Conservation (phyloP, 2,888 invertebrate species). For the Hypercompe scribonia region DNA sequence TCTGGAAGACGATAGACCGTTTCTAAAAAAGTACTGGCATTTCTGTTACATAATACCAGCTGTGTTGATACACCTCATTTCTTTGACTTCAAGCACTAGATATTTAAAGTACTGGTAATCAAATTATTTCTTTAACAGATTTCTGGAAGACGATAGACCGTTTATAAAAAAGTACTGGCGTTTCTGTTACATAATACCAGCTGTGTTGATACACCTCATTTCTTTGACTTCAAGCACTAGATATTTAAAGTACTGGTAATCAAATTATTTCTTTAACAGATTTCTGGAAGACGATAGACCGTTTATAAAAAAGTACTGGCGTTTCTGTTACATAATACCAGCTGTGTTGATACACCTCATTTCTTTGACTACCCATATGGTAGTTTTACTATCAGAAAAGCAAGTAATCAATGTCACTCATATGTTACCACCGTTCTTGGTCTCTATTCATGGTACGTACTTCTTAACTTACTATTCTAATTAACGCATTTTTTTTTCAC, state of each 20-base stretch:
- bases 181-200: constrained; percentile 39
- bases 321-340: constrained; percentile 40
- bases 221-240: background rate
- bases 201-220: constrained; percentile 19
- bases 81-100: background rate
- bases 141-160: constrained; percentile 32
- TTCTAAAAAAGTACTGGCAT: constrained; percentile 46
- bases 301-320: constrained; percentile 47
- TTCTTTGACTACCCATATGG: constrained; percentile 31
- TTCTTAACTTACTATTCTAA: no score
- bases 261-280: constrained; percentile 18
- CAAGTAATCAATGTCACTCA: constrained; percentile 44
- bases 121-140: constrained; percentile 23
- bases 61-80: constrained; percentile 17
- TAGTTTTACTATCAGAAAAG: constrained; percentile 21
- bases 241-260: background rate
- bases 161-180: constrained; percentile 48
- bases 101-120: background rate
- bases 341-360: constrained; percentile 32
- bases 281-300: constrained; percentile 35
- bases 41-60: constrained; percentile 40
- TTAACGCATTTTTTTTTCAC: no score
- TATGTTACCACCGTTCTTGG: constrained; percentile 44
- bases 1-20: constrained; percentile 34
- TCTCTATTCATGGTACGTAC: constrained; percentile 47